These are phyloP conservation scores for Tuta absoluta DNA, from an alignment of 2,888 invertebrate genomes.

Conservation along the genomic window DNA sequence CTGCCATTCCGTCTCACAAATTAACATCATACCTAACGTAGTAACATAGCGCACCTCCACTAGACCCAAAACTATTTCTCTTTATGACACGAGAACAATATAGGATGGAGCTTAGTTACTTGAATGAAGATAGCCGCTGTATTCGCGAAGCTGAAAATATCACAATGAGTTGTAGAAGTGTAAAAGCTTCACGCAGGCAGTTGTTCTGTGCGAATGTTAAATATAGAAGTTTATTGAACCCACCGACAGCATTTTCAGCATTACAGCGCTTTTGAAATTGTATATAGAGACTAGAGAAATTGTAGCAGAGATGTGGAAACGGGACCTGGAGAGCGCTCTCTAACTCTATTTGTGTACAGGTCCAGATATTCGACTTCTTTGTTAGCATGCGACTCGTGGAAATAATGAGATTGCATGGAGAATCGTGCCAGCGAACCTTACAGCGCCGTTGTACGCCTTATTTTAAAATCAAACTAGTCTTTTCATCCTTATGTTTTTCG, in stretches of 20 bases:
- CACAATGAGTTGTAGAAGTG: slow-evolving; percentile 8
- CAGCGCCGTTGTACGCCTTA: not conserved
- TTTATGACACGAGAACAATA: not conserved
- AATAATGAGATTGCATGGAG: slow-evolving; percentile 8
- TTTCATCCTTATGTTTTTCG: not conserved
- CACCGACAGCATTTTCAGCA: slow-evolving; percentile 30
- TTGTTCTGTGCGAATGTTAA: slow-evolving; percentile 46
- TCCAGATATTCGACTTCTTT: slow-evolving; percentile 16
- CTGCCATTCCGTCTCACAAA: slow-evolving; percentile 9
- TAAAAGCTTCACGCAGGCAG: slow-evolving; percentile 3
- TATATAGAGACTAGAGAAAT: slow-evolving; percentile 12
- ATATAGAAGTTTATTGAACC: slow-evolving; percentile 57
- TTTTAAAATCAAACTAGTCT: not conserved
- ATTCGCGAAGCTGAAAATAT: slow-evolving; percentile 12
- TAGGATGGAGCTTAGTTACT: not conserved
- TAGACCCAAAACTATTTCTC: slow-evolving; percentile 9
- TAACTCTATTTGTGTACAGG: slow-evolving; percentile 11
- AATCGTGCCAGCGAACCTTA: slow-evolving; percentile 7
- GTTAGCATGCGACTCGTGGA: slow-evolving; percentile 18
- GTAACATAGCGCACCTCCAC: not conserved
- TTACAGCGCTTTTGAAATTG: not conserved
- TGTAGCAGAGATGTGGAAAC: slow-evolving; percentile 1
- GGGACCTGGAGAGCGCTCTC: slow-evolving; percentile 3
- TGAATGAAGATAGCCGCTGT: not conserved
- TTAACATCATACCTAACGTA: slow-evolving; percentile 13